Evolutionary conservation across 2,113 vertebrate genomes (phyloP), one percentile per base, ranked within the genome.

Genomic region (Anarhynchus alexandrinus): DNA sequence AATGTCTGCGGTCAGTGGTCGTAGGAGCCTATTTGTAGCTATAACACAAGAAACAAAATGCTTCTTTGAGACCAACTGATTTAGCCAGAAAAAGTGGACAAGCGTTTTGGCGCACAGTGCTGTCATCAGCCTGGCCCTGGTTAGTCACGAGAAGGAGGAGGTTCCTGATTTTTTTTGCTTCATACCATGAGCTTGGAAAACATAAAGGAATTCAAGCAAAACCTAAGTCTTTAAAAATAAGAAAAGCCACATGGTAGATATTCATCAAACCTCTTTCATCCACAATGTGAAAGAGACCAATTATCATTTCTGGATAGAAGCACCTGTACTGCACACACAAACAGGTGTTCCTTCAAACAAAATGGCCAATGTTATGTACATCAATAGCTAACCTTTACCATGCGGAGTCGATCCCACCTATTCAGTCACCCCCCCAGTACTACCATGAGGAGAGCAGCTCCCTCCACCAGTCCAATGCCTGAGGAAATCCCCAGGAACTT

Each of bases 351-450:
- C 57, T 76, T 36, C 54, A 87, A 42, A 74, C 11, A 74, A 52
- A 43, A 0, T 15, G 3, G 3, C 5, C 32, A 5, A 7, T 23
- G 34, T 30, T 72, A 25, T 1, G 15, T 19, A 43, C 16, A 8
- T 20, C 55, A 78, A 61, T 30, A 9, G 13, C 77, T 79, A 57
- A 45, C 14, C 12, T 79, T 19, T 3, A 17, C 25, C 11, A 6
- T 2, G 11, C 8, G 40, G 52, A 40, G 42, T n/a, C 55, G 20
- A 66, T 67, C 57, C 18, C 13, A 29, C 6, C 38, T 58, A 5
- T 34, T 51, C 36, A 47, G 12, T 23, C 54, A 27, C 30, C 78
- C 13, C 5, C 47, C 18, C n/a, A 12, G 8, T 4, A 15, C 40
- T 32, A 69, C 38, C 65, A 12, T 2, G 43, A 38, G 51, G 38